Conservation (phyloP, 92 coral and sea anemone species). For the Meandrina meandrites region DNA sequence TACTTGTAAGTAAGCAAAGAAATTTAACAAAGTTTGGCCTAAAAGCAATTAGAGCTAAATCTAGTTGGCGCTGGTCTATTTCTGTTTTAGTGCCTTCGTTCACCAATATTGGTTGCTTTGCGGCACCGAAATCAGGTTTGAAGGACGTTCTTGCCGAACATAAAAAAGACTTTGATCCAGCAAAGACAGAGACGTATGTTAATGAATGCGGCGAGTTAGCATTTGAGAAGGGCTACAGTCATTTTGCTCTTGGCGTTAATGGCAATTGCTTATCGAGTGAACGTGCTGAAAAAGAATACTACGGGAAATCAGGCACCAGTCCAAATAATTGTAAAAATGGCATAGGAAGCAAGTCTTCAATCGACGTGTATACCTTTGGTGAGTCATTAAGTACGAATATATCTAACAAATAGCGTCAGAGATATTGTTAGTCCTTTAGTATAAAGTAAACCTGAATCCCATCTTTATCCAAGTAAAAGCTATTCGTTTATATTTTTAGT, state of each 20-base stretch:
- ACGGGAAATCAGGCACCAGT: background rate
- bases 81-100: background rate
- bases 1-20: too few species aligned
- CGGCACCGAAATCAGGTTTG: background rate
- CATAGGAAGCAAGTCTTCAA: background rate
- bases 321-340: background rate
- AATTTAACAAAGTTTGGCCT: too few species aligned
- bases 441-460: too few species aligned
- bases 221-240: background rate
- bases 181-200: background rate
- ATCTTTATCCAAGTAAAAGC: too few species aligned
- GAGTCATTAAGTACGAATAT: background rate
- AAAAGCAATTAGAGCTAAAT: too few species aligned
- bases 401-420: background rate
- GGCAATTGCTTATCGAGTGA: background rate
- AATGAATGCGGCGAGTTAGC: background rate
- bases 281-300: background rate
- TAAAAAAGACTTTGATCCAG: conserved; percentile 1
- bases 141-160: background rate
- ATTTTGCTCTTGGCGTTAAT: background rate
- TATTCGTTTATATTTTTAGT: too few species aligned
- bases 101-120: background rate
- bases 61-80: background rate
- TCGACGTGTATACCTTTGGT: conserved; percentile 2
- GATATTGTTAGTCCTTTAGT: background rate